Evolutionary conservation across 2,888 invertebrate species (phyloP), one percentile per base, ranked within the genome.

Genomic region (Troilus luridus): DNA sequence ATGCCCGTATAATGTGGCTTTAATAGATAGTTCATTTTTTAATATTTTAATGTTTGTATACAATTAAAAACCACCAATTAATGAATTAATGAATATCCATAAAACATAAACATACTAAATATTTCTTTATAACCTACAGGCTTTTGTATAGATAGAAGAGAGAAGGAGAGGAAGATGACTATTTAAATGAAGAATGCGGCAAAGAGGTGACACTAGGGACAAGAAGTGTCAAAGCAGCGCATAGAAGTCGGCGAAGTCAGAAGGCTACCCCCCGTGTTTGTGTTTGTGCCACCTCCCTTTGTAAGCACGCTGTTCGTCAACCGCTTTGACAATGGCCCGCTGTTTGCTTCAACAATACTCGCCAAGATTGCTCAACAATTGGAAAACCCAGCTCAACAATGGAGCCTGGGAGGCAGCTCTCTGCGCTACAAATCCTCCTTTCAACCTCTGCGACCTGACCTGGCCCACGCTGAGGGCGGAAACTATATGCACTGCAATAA

Each of bases 171-270:
- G 27, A 41, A 17, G 7, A 77, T 27, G 19, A 14, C 72, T 27
- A 77, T 77, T 77, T 77, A 77, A 77, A 77, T 77, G 72, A 77
- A 21, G 41, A 7, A 27, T 17, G 72, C 72, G 17, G 72, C 27
- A 77, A 77, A 77, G 72, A 77, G 72, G 72, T 77, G 72, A 77
- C 72, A 77, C 17, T 8, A 77, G 85, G 56, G 85, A 81, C 54
- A 77, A 81, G 41, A 81, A 81, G 54, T 81, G 81, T 85, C 85
- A 85, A 58, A 58, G 85, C 56, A 85, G 56, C 3, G 85, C 54
- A 85, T 85, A n/a, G 17, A 85, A 56, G 85, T 21, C 85, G 85
- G 85, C 56, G n/a, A 58, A 54, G 56, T 85, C 56, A 56, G 56
- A 85, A 58, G 85, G 12, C 8, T 19, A 21, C 19, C 85, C 56